Evolutionary conservation across 2,888 invertebrate genomes (phyloP).

Genomic region (Tipula lateralis): DNA sequence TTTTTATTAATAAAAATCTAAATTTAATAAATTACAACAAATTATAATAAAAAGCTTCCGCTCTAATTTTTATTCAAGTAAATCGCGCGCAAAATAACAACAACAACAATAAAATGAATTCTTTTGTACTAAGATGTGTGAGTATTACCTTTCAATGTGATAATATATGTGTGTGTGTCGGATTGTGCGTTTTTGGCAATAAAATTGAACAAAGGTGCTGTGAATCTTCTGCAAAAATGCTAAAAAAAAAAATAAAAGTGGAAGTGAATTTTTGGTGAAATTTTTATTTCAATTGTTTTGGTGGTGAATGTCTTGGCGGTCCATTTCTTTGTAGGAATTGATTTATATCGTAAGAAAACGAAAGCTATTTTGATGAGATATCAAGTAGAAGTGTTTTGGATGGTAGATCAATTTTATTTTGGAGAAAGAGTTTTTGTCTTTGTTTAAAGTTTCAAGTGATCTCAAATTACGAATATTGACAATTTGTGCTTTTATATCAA

Average conservation of each 20-base stretch:
- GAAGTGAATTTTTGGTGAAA: not conserved
- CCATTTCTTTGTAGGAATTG: not conserved
- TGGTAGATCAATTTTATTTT: too few relatives aligned
- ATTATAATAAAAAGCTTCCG: not conserved
- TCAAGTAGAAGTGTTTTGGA: too few relatives aligned
- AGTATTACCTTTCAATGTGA: not conserved
- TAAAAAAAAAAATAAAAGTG: not conserved
- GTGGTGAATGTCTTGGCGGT: not conserved
- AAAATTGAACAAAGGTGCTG: not conserved
- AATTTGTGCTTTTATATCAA: too few relatives aligned
- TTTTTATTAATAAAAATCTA: not conserved
- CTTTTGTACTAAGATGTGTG: not conserved
- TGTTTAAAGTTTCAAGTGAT: too few relatives aligned
- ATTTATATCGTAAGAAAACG: not conserved
- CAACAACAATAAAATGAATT: not conserved
- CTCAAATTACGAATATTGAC: too few relatives aligned
- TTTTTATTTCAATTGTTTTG: not conserved
- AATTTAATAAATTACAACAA: not conserved
- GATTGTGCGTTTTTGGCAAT: not conserved
- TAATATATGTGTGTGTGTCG: too few relatives aligned
- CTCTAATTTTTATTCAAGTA: not conserved
- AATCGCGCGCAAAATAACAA: not conserved
- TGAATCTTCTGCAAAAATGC: not conserved
- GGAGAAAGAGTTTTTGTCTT: too few relatives aligned
- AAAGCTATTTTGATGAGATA: too few relatives aligned